These are phyloP conservation scores for Melanotaenia parkinsoni DNA, from an alignment of 2,797 vertebrate species.

Conservation along the genomic window DNA sequence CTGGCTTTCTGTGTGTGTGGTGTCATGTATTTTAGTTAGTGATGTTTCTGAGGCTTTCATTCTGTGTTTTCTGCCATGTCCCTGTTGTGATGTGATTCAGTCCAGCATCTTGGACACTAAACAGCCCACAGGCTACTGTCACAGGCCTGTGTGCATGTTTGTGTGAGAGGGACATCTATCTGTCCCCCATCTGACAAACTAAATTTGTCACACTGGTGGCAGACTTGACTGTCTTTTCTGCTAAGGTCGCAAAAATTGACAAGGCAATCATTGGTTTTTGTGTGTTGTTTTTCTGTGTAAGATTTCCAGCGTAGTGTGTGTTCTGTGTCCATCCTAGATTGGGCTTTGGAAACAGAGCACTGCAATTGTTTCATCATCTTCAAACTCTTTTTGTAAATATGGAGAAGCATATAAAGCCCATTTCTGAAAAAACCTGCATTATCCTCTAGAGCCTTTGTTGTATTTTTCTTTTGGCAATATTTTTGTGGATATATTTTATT, in stretches of 20 bases:
- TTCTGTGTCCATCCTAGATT: slow-evolving; percentile 18
- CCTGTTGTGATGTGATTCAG: slow-evolving; percentile 72
- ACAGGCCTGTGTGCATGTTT: slow-evolving; percentile 36
- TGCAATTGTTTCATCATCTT: slow-evolving; percentile 14
- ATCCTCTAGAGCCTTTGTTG: no score
- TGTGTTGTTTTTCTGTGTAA: slow-evolving; percentile 19
- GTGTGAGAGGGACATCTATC: slow-evolving; percentile 60
- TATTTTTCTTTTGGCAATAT: no score
- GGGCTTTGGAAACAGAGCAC: slow-evolving; percentile 3
- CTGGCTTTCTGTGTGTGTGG: slow-evolving; percentile 14
- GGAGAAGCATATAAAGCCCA: no score
- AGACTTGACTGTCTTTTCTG: slow-evolving; percentile 61
- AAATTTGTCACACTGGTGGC: slow-evolving; percentile 63
- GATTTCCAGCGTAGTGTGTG: not conserved
- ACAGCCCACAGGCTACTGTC: slow-evolving; percentile 66
- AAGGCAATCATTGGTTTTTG: slow-evolving; percentile 49
- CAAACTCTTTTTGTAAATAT: not conserved
- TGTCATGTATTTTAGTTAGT: slow-evolving; percentile 43
- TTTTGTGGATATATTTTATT: no score
- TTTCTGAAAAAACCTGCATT: no score
- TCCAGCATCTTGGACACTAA: slow-evolving; percentile 66
- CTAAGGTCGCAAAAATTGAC: slow-evolving; percentile 66
- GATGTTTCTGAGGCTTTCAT: slow-evolving; percentile 57
- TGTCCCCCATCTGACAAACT: slow-evolving; percentile 67
- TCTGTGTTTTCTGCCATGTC: slow-evolving; percentile 60